A percentile compares a stretch with the other conserved stretches of the same genome.
phyloP scores from a whole-genome alignment of 2,888 invertebrate genomes.

The Electrophaes corylata region DNA sequence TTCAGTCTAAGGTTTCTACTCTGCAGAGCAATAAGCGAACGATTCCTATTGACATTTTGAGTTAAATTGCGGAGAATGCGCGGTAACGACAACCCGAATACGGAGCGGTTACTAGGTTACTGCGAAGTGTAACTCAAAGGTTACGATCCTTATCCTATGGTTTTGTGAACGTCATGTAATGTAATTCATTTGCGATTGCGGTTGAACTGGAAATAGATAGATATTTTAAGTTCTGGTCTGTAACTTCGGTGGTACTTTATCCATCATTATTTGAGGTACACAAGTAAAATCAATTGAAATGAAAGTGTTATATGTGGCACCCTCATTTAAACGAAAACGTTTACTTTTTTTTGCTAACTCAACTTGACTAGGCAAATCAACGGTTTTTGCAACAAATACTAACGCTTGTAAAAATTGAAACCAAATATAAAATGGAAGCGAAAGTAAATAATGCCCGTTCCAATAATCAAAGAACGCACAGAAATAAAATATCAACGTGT shows the following conservation, averaged over 20 bases:
- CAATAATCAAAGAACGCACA: conserved; percentile 12
- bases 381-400: too few relatives aligned
- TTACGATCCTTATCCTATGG: neutral
- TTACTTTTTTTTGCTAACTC: too few relatives aligned
- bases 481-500: conserved; percentile 22
- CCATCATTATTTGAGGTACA: too few relatives aligned
- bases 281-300: too few relatives aligned
- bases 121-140: neutral
- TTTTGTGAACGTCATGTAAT: conserved; percentile 1
- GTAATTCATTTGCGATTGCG: conserved; percentile 29
- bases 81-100: neutral
- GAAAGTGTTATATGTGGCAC: too few relatives aligned
- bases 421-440: too few relatives aligned
- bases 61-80: neutral
- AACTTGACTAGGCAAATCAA: too few relatives aligned
- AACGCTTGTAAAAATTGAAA: too few relatives aligned
- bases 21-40: neutral
- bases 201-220: conserved; percentile 25
- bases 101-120: neutral
- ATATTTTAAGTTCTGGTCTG: conserved; percentile 17
- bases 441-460: conserved; percentile 1
- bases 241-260: too few relatives aligned
- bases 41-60: neutral
- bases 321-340: too few relatives aligned
- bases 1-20: neutral